phyloP scores from a whole-genome alignment of 1,140 invertebrate species.

The Cydia splendana region DNA sequence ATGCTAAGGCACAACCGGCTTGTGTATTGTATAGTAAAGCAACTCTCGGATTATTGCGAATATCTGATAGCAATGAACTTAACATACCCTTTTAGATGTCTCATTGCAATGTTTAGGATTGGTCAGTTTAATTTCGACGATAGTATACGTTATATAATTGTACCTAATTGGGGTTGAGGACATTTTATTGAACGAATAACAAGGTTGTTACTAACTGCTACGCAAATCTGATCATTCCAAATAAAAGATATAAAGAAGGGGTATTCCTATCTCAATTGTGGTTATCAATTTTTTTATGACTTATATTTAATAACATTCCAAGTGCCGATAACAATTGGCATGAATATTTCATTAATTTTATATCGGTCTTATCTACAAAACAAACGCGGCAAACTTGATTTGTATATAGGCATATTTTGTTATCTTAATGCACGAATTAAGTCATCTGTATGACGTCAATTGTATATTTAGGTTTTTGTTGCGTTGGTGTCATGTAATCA shows the following conservation, averaged over 20 bases:
- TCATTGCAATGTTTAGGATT: too few species aligned
- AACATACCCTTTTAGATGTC: too few species aligned
- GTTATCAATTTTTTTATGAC: slow-evolving; percentile 9
- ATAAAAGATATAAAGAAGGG: not conserved
- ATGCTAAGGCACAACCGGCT: too few species aligned
- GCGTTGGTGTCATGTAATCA: not conserved
- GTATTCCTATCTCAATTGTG: slow-evolving; percentile 9
- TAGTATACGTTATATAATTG: too few species aligned
- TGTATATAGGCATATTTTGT: slow-evolving; percentile 5
- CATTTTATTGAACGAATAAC: too few species aligned
- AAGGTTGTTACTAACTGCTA: too few species aligned
- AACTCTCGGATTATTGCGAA: too few species aligned
- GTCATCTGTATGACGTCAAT: not conserved
- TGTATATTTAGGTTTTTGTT: slow-evolving; percentile 34
- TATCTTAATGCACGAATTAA: not conserved
- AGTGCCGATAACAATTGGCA: slow-evolving; percentile 11
- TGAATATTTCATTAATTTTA: slow-evolving; percentile 23
- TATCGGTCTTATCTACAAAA: slow-evolving; percentile 4
- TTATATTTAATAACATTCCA: slow-evolving; percentile 19
- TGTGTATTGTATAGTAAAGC: too few species aligned
- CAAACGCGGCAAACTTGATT: not conserved
- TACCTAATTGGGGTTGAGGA: too few species aligned
- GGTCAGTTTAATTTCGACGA: too few species aligned
- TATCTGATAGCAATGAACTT: too few species aligned
- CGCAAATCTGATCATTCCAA: not conserved